phyloP scores from a whole-genome alignment of 2,888 invertebrate species.

The Drosophila mimetica region DNA sequence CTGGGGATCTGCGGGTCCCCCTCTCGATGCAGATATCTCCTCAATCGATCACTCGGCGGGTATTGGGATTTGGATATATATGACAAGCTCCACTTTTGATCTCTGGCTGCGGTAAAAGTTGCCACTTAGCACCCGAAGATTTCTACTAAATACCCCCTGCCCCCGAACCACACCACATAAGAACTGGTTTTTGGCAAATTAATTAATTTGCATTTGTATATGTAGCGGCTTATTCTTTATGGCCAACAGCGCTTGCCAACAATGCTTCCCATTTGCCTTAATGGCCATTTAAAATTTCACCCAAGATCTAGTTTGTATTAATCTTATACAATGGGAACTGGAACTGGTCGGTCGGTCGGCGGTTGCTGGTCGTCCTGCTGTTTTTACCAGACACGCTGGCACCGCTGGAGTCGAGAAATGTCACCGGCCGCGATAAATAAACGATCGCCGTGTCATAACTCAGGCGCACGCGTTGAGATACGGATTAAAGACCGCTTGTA shows the following conservation, averaged over 20 bases:
- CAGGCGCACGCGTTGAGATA: slow-evolving; percentile 71
- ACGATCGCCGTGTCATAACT: slow-evolving; percentile 60
- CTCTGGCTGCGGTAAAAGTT: slow-evolving; percentile 40
- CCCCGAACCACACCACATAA: neutral
- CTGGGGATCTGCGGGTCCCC: slow-evolving; percentile 1
- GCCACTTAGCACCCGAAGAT: slow-evolving; percentile 42
- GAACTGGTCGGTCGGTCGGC: slow-evolving; percentile 17
- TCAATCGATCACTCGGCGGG: slow-evolving; percentile 37
- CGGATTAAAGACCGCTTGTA: slow-evolving; percentile 25
- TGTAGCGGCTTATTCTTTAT: slow-evolving; percentile 61
- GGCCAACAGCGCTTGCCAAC: slow-evolving; percentile 50
- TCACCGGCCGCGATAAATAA: slow-evolving; percentile 40
- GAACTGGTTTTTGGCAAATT: slow-evolving; percentile 38
- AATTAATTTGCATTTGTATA: slow-evolving; percentile 74
- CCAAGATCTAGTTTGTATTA: slow-evolving; percentile 55
- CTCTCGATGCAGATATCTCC: slow-evolving; percentile 32
- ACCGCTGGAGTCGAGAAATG: slow-evolving; percentile 56
- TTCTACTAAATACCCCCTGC: neutral
- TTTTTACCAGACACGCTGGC: slow-evolving; percentile 67
- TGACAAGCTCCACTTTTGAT: slow-evolving; percentile 35
- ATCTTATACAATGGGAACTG: slow-evolving; percentile 49
- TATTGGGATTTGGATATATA: slow-evolving; percentile 2
- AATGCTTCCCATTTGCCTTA: slow-evolving; percentile 61
- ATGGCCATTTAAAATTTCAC: slow-evolving; percentile 73
- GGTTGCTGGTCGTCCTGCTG: slow-evolving; percentile 59